Percentiles rank a stretch among this genome's conserved stretches.
These are phyloP conservation scores for Nemotelus nigrinus DNA, from an alignment of 2,888 invertebrate species.

Conservation along the genomic window DNA sequence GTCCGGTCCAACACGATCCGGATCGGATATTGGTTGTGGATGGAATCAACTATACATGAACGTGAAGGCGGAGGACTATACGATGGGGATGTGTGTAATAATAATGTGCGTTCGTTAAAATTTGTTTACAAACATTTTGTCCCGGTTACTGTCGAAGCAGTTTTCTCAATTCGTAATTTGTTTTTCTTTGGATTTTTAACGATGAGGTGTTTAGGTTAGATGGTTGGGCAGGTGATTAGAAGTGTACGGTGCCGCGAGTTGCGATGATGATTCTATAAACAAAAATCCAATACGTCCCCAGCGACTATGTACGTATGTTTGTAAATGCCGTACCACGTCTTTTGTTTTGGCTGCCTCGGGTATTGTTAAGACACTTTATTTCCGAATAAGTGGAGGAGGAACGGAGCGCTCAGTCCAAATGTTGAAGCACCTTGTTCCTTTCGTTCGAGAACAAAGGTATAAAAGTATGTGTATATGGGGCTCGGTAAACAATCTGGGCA, in stretches of 20 bases:
- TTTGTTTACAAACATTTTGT: conserved; percentile 37
- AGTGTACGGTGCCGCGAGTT: background rate
- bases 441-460: conserved; percentile 16
- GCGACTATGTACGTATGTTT: no score
- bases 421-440: conserved; percentile 20
- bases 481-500: background rate
- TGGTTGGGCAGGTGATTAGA: conserved; percentile 33
- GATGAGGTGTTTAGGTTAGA: conserved; percentile 33
- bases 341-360: conserved; percentile 35
- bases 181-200: conserved; percentile 32
- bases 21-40: no score
- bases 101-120: conserved; percentile 32
- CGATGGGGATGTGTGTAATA: conserved; percentile 14
- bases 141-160: conserved; percentile 31
- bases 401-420: background rate
- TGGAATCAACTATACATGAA: no score
- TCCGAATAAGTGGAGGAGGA: no score
- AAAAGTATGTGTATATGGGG: background rate
- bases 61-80: background rate
- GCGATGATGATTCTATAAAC: conserved; percentile 27
- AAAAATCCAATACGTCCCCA: conserved; percentile 27
- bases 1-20: background rate
- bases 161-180: conserved; percentile 34
- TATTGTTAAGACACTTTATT: background rate
- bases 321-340: background rate